These are phyloP conservation scores for Toxonevra muliebris DNA, from an alignment of 2,888 invertebrate species.

Conservation along the genomic window DNA sequence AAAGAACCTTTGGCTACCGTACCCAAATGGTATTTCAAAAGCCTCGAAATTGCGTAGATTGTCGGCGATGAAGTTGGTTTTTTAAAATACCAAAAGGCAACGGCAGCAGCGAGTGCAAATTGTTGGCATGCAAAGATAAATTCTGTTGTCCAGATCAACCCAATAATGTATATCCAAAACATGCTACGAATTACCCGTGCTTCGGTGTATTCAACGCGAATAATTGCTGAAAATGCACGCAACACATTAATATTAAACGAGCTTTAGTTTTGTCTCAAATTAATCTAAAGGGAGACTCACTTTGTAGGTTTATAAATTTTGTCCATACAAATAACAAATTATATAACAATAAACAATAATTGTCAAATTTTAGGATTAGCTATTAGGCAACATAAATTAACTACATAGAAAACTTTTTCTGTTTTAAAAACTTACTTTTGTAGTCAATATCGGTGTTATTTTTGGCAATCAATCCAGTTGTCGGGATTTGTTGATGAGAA, in stretches of 20 bases:
- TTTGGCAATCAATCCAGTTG: constrained; percentile 42
- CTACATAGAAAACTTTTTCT: not conserved
- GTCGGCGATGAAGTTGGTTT: constrained; percentile 76
- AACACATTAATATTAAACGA: not conserved
- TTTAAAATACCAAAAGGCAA: constrained; percentile 93
- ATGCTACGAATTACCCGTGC: constrained; percentile 86
- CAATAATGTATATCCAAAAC: constrained; percentile 94
- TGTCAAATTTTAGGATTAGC: not conserved
- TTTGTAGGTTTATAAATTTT: not conserved
- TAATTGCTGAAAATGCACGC: constrained; percentile 66
- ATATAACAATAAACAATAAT: constrained; percentile 1
- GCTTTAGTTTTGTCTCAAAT: constrained; percentile 15
- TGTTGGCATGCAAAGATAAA: constrained; percentile 95
- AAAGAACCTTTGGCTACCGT: constrained; percentile 95
- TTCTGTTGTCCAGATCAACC: constrained; percentile 92
- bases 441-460: constrained; percentile 47
- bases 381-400: not conserved
- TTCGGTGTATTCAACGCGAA: constrained; percentile 77
- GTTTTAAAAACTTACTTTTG: constrained; percentile 50
- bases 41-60: constrained; percentile 71
- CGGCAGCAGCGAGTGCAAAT: constrained; percentile 92
- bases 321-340: constrained; percentile 6
- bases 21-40: constrained; percentile 90
- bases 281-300: constrained; percentile 10
- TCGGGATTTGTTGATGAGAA: constrained; percentile 36